Conservation (phyloP, 2,888 invertebrate genomes). For the Agrochola lota region DNA sequence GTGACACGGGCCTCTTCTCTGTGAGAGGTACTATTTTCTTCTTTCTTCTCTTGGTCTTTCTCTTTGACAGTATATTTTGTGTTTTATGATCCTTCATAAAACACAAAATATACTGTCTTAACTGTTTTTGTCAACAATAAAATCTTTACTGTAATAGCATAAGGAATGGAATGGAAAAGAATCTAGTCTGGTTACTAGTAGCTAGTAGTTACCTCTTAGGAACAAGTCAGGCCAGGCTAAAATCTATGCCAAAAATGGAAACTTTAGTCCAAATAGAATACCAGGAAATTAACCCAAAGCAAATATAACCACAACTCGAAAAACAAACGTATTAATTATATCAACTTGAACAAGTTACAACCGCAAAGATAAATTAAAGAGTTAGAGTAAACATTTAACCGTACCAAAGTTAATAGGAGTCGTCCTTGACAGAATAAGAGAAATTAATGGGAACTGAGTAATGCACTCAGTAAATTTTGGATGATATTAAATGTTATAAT, state of each 20-base stretch:
- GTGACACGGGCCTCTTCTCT: background rate
- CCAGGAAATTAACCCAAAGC: background rate
- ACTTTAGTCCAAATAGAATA: background rate
- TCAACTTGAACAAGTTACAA: conserved; percentile 36
- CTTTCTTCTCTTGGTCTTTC: too few relatives aligned
- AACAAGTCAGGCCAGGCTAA: background rate
- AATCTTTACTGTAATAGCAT: background rate
- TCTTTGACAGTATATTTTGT: background rate
- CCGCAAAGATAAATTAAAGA: conserved; percentile 57
- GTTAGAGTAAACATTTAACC: conserved; percentile 48
- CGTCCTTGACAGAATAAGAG: conserved; percentile 56
- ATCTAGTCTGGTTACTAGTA: background rate
- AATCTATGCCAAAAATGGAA: background rate
- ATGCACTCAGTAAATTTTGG: conserved; percentile 55
- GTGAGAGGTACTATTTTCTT: background rate
- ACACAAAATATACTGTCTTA: too few relatives aligned
- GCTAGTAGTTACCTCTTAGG: background rate
- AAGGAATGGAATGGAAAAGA: too few relatives aligned
- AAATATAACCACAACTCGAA: conserved; percentile 10
- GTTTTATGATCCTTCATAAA: too few relatives aligned
- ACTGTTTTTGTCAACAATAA: background rate
- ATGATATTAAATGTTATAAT: conserved; percentile 65
- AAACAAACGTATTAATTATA: conserved; percentile 31
- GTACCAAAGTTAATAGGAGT: conserved; percentile 51
- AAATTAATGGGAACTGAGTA: conserved; percentile 59